Conservation (phyloP, 2,888 invertebrate species). For the Phyllotreta striolata region DNA sequence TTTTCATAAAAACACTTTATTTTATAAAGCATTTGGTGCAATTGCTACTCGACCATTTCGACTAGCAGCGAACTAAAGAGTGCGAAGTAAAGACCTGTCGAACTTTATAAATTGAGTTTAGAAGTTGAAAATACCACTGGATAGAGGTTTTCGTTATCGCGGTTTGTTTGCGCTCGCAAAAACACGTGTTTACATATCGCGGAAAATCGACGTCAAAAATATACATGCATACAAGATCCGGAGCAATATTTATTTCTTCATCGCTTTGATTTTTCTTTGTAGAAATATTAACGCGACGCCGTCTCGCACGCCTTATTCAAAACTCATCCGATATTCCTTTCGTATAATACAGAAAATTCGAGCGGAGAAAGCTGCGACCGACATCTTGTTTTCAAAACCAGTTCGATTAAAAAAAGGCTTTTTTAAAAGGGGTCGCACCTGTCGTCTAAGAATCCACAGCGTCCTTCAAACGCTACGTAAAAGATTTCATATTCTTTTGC, state of each 20-base stretch:
- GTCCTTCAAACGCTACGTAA: conserved; percentile 32
- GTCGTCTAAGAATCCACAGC: conserved; percentile 51
- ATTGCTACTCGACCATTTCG: background rate
- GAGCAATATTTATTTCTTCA: no score
- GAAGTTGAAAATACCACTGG: conserved; percentile 8
- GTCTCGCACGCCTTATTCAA: no score
- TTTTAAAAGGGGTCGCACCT: conserved; percentile 52
- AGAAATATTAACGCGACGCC: no score
- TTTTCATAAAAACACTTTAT: no score
- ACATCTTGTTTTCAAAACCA: conserved; percentile 36
- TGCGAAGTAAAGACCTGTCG: conserved; percentile 10
- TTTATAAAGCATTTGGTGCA: background rate
- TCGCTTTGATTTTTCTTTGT: no score
- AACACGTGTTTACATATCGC: conserved; percentile 7
- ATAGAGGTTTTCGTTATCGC: background rate
- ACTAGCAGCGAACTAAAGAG: conserved; percentile 1
- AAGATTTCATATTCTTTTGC: conserved; percentile 33
- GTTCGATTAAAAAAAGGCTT: conserved; percentile 39
- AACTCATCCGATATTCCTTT: no score
- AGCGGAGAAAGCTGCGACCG: no score
- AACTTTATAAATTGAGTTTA: conserved; percentile 15
- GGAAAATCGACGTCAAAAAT: no score
- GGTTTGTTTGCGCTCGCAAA: conserved; percentile 2
- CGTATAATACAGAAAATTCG: no score
- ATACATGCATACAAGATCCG: no score